These are phyloP conservation scores for Bellardia pandia DNA, from an alignment of 2,888 invertebrate genomes.

Conservation along the genomic window DNA sequence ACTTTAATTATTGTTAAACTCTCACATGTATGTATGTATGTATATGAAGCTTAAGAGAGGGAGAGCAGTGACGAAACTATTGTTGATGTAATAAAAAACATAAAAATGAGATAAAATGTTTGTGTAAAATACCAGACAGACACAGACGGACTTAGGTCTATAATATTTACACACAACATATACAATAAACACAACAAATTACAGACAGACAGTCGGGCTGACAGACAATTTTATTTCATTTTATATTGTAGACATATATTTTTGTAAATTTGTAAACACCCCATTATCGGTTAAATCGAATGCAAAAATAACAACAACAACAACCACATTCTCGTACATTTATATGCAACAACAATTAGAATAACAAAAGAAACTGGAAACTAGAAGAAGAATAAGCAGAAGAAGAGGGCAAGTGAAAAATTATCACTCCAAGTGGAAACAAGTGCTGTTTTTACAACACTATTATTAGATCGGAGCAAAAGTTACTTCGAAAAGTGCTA, in stretches of 20 bases:
- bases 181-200: background rate
- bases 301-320: conserved; percentile 64
- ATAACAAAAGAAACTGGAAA: conserved; percentile 49
- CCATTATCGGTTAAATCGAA: conserved; percentile 69
- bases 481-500: background rate
- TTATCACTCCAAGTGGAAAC: conserved; percentile 65
- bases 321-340: conserved; percentile 5
- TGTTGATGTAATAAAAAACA: conserved; percentile 41
- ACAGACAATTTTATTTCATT: conserved; percentile 33
- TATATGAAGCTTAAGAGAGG: background rate
- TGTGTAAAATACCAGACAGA: conserved; percentile 19
- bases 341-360: conserved; percentile 32
- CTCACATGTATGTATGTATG: background rate
- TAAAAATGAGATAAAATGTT: conserved; percentile 40
- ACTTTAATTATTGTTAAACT: conserved; percentile 48
- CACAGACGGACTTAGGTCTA: background rate
- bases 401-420: conserved; percentile 73
- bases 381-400: conserved; percentile 26
- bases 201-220: conserved; percentile 30
- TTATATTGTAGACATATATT: background rate
- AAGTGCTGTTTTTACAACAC: conserved; percentile 60
- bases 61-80: conserved; percentile 17
- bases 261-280: conserved; percentile 61
- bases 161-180: background rate
- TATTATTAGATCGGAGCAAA: conserved; percentile 24